A percentile compares a stretch with the other conserved stretches of the same genome.
Conservation (phyloP, 2,797 vertebrate genomes). For the Steatocranus sp. region DNA sequence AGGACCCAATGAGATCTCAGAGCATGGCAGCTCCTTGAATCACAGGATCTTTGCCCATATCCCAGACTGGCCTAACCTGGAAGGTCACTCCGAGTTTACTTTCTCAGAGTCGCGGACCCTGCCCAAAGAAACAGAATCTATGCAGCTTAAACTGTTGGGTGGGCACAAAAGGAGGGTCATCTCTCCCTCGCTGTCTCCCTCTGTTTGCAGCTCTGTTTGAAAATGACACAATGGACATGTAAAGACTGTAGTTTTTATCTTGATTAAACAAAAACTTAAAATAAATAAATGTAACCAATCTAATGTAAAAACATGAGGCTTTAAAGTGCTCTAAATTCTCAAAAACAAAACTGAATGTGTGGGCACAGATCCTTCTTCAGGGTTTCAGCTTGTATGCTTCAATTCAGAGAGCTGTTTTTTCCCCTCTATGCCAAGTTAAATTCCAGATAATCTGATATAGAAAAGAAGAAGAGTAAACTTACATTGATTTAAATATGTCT, state of each 20-base stretch:
- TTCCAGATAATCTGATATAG: not conserved
- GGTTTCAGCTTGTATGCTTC: not conserved
- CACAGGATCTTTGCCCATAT: constrained; percentile 61
- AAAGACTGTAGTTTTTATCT: constrained; percentile 43
- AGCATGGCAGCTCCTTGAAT: constrained; percentile 53
- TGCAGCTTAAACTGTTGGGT: constrained; percentile 78
- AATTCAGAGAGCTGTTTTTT: not conserved
- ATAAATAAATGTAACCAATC: constrained; percentile 31
- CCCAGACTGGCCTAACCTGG: constrained; percentile 82
- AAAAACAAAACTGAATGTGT: not conserved
- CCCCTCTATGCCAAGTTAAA: not conserved
- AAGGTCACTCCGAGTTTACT: constrained; percentile 85
- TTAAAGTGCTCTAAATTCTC: not conserved
- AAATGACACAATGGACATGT: constrained; percentile 46
- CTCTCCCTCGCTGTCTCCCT: constrained; percentile 35
- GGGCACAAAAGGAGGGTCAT: constrained; percentile 65
- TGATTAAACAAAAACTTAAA: constrained; percentile 1
- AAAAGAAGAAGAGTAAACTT: not conserved
- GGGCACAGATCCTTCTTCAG: not conserved
- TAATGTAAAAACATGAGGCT: constrained; percentile 4
- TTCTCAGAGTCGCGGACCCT: constrained; percentile 78
- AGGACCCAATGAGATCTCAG: constrained; percentile 49
- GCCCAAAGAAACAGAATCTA: constrained; percentile 78
- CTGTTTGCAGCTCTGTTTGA: constrained; percentile 50
- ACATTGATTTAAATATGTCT: not conserved